Percentiles rank a stretch among this genome's conserved stretches.
These are phyloP conservation scores for Yoshiicerus persimilis DNA, from an alignment of 1,140 invertebrate species.

Conservation along the genomic window DNA sequence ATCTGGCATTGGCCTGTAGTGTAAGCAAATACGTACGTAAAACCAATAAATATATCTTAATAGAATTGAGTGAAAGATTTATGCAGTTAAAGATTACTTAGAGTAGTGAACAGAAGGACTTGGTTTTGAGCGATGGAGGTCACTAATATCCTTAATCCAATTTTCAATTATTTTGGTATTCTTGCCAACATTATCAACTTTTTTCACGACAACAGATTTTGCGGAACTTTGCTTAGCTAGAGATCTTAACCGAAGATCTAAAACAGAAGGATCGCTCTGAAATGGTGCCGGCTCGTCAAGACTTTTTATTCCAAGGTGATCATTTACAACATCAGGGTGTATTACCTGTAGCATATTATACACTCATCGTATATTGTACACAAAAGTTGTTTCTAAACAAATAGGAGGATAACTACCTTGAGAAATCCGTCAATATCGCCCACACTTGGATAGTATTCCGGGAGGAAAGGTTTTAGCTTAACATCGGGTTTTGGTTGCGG, in stretches of 20 bases:
- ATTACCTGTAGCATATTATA: constrained; percentile 59
- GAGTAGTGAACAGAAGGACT: constrained; percentile 80
- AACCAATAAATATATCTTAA: neutral
- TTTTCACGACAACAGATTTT: constrained; percentile 71
- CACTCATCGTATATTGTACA: neutral
- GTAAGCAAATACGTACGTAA: neutral
- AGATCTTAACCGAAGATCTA: constrained; percentile 89
- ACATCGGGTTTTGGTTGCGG: constrained; percentile 60
- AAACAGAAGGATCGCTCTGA: constrained; percentile 91
- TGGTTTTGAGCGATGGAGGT: constrained; percentile 82
- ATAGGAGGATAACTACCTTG: constrained; percentile 60
- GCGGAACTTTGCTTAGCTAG: constrained; percentile 68
- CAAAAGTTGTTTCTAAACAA: neutral
- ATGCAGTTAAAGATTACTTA: constrained; percentile 62
- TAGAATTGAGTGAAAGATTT: neutral
- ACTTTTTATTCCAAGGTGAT: constrained; percentile 77
- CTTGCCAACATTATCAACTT: constrained; percentile 80
- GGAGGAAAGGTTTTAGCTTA: constrained; percentile 91
- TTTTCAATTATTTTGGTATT: constrained; percentile 85
- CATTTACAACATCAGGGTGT: constrained; percentile 71
- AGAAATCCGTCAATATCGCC: constrained; percentile 98
- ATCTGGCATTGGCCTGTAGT: constrained; percentile 83
- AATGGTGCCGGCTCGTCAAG: constrained; percentile 92
- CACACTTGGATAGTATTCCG: constrained; percentile 95
- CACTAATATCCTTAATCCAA: constrained; percentile 91